Percentiles rank a stretch among this genome's conserved stretches.
Conservation (phyloP, 2,797 vertebrate genomes). For the Acipenser ruthenus region DNA sequence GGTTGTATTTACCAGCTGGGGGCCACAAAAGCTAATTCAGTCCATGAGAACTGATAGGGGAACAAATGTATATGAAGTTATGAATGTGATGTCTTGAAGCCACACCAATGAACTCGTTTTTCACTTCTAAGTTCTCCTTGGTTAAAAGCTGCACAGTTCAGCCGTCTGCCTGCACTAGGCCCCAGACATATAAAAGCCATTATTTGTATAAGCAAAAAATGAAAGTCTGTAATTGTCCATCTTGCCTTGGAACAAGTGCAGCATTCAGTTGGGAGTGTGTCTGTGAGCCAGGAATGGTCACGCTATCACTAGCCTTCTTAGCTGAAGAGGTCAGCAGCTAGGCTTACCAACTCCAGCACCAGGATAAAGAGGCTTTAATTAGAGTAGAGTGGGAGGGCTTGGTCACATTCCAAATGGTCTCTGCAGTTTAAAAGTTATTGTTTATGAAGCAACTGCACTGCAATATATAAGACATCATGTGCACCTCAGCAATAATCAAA, state of each 20-base stretch:
- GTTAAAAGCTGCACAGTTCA: slow-evolving; percentile 27
- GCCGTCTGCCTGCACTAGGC: slow-evolving; percentile 20
- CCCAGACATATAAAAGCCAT: slow-evolving; percentile 36
- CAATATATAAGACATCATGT: not conserved
- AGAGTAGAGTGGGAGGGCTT: not conserved
- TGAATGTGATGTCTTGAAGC: slow-evolving; percentile 15
- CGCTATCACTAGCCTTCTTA: slow-evolving; percentile 36
- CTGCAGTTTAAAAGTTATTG: not conserved
- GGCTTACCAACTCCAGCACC: not conserved
- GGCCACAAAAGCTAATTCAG: slow-evolving; percentile 22
- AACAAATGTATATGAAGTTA: slow-evolving; percentile 9
- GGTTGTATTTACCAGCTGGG: slow-evolving; percentile 32
- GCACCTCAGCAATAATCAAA: not conserved
- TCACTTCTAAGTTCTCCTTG: not conserved
- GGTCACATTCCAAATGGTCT: not conserved
- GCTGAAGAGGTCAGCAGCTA: slow-evolving; percentile 12
- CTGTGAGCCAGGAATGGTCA: slow-evolving; percentile 31
- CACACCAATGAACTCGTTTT: slow-evolving; percentile 22
- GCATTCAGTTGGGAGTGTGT: slow-evolving; percentile 47
- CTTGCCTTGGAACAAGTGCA: slow-evolving; percentile 54
- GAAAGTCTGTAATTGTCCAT: slow-evolving; percentile 49
- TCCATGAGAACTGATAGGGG: not conserved
- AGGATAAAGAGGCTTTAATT: not conserved
- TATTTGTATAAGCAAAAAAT: slow-evolving; percentile 59
- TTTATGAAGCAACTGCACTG: not conserved